Base-by-base conservation (phyloP, 2,888 invertebrate genomes). In the Exocentrus adspersus region DNA sequence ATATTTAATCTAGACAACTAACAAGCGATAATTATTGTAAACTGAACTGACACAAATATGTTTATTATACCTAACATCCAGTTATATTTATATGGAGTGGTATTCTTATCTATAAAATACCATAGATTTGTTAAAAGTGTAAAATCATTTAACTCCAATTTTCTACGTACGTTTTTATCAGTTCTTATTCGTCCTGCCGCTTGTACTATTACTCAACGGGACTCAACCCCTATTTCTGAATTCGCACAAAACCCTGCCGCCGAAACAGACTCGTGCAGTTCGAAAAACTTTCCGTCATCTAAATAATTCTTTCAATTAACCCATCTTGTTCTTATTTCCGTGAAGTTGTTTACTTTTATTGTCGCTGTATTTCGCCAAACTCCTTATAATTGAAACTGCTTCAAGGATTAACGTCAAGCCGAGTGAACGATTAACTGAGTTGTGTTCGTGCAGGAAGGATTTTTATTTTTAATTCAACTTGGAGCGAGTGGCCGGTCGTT, bases 391-490 rank as follows among this genome's bases (percentile, higher is more conserved):
- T 41, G 42, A 42, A 53, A 53, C 32, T 53, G 42, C 53, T 53
- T 53, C 41, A 12, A 53, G 41, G 53, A 53, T 53, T 53, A 53
- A 42, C 21, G 53, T 53, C 42, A 21, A 24, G 41, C 20, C 17
- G 53, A 53, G 21, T 53, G 53, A 53, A 42, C 32, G 41, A 53
- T 53, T 53, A 53, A 53, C 14, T 24, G 20, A 53, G 20, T 42
- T 41, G 42, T 42, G 53, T 21, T 53, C 42, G 41, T 24, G 37
- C 53, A 19, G 17, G 12, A 10, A 14, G 53, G 32, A 16, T 32
- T 52, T 52, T 52, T 20, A 52, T 37, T 50, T 50, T 52, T 52
- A 52, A n/a, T 32, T 32, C 9, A 32, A 32, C 32, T 5, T 10
- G n/a, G 32, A 32, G 10, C 32, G n/a, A n/a, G n/a, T n/a, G n/a